Percentiles rank a stretch among this genome's conserved stretches.
phyloP scores from a whole-genome alignment of 2,888 invertebrate species.

The Pterostichus madidus region DNA sequence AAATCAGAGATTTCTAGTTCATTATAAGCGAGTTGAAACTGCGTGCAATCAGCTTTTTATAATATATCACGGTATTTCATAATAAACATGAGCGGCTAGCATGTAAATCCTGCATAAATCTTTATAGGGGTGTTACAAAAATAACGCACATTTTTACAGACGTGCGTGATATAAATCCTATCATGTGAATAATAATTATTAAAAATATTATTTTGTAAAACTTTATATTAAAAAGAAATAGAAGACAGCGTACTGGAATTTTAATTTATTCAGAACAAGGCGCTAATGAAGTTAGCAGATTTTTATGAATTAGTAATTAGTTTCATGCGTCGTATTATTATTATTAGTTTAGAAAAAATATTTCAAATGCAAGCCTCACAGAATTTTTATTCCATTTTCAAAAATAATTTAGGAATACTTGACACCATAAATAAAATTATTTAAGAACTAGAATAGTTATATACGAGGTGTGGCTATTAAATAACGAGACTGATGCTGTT shows the following conservation, averaged over 20 bases:
- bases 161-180: conserved; percentile 51
- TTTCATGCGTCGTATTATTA: neutral
- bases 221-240: conserved; percentile 20
- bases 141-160: conserved; percentile 59
- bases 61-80: conserved; percentile 62
- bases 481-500: no score
- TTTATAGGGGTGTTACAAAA: conserved; percentile 59
- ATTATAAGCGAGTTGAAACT: conserved; percentile 53
- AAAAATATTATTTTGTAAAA: conserved; percentile 47
- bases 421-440: no score
- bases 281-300: conserved; percentile 32
- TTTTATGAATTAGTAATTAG: conserved; percentile 7
- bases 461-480: no score
- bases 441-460: no score
- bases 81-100: conserved; percentile 57
- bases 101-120: conserved; percentile 55
- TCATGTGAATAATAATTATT: conserved; percentile 62
- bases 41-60: conserved; percentile 58
- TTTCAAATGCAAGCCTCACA: no score
- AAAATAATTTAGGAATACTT: no score
- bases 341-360: no score
- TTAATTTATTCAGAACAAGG: conserved; percentile 57
- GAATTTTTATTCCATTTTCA: no score
- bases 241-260: conserved; percentile 21
- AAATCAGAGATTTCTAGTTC: conserved; percentile 57